phyloP scores from a whole-genome alignment of 1,140 invertebrate genomes.

The Chymomyza costata region DNA sequence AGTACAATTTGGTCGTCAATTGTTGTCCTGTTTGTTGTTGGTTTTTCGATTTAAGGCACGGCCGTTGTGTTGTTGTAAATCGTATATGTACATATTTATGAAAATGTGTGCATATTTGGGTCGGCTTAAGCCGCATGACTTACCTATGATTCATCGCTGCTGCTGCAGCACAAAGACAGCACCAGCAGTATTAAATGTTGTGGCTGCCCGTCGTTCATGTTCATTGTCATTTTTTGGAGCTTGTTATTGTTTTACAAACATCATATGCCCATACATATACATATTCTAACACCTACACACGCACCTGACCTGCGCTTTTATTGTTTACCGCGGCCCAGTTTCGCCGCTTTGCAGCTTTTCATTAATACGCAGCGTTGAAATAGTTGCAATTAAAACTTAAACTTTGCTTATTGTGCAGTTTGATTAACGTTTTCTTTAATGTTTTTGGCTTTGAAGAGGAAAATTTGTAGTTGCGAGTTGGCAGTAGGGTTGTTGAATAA shows the following conservation, averaged over 20 bases:
- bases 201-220: slow-evolving; percentile 54
- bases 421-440: slow-evolving; percentile 47
- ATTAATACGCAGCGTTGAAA: too few relatives aligned
- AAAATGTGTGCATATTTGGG: slow-evolving; percentile 8
- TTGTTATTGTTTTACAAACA: slow-evolving; percentile 63
- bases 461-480: slow-evolving; percentile 26
- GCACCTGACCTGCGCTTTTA: slow-evolving; percentile 13
- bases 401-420: slow-evolving; percentile 20
- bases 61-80: slow-evolving; percentile 14
- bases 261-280: slow-evolving; percentile 24
- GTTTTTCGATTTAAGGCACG: slow-evolving; percentile 62
- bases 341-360: too few relatives aligned
- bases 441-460: slow-evolving; percentile 47
- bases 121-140: slow-evolving; percentile 26
- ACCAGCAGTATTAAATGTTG: slow-evolving; percentile 22
- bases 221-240: slow-evolving; percentile 57
- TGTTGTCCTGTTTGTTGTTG: slow-evolving; percentile 42
- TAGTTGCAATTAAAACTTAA: neutral
- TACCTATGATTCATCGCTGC: slow-evolving; percentile 62
- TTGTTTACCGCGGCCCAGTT: too few relatives aligned
- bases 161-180: slow-evolving; percentile 38
- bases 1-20: too few relatives aligned
- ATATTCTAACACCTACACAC: slow-evolving; percentile 18
- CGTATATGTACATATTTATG: too few relatives aligned
- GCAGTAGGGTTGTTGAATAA: too few relatives aligned